Base-by-base conservation (phyloP, 2,888 invertebrate genomes). In the Linnaemya vulpina region DNA sequence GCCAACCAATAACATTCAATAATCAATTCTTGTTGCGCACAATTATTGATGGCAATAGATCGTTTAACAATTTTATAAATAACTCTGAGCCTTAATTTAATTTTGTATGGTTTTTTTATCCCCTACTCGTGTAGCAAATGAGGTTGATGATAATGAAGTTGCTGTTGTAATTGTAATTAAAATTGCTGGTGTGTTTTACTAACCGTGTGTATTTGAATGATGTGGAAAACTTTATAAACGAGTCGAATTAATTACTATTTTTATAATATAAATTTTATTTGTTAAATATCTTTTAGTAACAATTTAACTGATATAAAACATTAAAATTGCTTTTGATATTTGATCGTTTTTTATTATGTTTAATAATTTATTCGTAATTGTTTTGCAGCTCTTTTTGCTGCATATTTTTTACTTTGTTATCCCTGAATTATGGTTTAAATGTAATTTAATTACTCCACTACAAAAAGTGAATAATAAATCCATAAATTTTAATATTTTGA, bases 191-290 rank as follows among this genome's bases (percentile, higher is more conserved):
- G 15, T 43, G 25, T 62, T 70, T 78, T 78, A 78, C 62, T 62
- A 53, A 43, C 43, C 15, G 10, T 10, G 30, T 20, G 38, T 75
- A 60, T 30, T 25, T 62, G 67, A 77, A 68, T 55, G 55, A 22
- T 67, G 78, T 53, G 81, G 82, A 30, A 30, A 30, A 3, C 30
- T 78, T 63, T 70, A 82, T 77, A 40, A 3, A n/a, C n/a, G 74
- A 85, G 74, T 78, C 49, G 51, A 85, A 85, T 85, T 85, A 85
- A 85, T 78, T 78, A 25, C 40, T 13, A 51, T 73, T 80, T 49
- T 15, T 74, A 20, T 25, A 25, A 38, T 58, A 65, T 38, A 30
- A 55, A 46, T 73, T 40, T 20, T 30, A 65, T 73, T 79, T 58
- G 15, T 71, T 73, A 25, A 9, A 55, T 25, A 55, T 46, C 7